Base-by-base conservation (phyloP, 2,113 vertebrate genomes). In the Taurulus bubalis region DNA sequence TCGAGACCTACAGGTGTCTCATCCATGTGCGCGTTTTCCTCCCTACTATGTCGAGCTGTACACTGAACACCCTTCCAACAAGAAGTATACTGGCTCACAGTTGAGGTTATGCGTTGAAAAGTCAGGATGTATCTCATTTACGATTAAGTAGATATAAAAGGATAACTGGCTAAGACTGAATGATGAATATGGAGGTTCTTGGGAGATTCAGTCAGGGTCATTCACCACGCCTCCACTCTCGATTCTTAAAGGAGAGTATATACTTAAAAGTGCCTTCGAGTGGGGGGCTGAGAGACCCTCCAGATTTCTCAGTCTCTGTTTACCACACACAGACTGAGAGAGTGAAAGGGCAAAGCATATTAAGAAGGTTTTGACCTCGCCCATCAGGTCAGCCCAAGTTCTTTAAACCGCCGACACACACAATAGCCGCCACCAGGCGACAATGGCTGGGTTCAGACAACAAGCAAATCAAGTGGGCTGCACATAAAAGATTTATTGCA, bases 401-500 rank as follows among this genome's bases (percentile, higher is more conserved):
- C 90, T 93, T 91, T 87, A 88, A 91, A 86, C 80, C 74, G 56
- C 74, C 64, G 20, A 56, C 69, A 6, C 79, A 77, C 79, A 95
- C 90, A 94, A 95, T 90, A 70, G 79, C 74, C 88, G 79, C 82
- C 72, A 80, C 80, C 70, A 28, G 53, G 80, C 75, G 3, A 94
- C 93, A 95, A 94, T 89, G 75, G 75, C 79, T 8, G 76, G 42
- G 80, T 89, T 91, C 91, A 91, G 68, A 93, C 91, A 93, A 93
- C 91, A 92, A 92, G 86, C 90, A 90, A 93, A 94, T 93, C 87
- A 87, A 93, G 87, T 38, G 45, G 80, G 59, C 87, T 28, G 62
- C 86, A 90, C 83, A 93, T 91, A 84, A 90, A 91, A 94, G 91
- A 95, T 94, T 94, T 94, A 95, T 93, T 75, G 86, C 87, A 47